Percentiles rank a stretch among this genome's conserved stretches.
phyloP scores from a whole-genome alignment of 2,113 vertebrate genomes.

The Spea multiplicata region DNA sequence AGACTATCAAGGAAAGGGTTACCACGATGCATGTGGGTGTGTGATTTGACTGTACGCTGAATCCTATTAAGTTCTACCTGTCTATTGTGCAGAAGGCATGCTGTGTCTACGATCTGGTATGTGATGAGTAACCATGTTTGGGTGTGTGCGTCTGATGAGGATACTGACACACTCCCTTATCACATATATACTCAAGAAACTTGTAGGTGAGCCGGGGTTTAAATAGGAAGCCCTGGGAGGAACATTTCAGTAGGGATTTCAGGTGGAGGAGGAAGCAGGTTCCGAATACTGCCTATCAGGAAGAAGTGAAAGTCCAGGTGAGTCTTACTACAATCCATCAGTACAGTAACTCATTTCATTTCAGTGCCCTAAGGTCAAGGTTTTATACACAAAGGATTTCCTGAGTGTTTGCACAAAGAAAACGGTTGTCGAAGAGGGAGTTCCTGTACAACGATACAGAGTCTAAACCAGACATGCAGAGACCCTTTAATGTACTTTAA shows the following conservation, averaged over 20 bases:
- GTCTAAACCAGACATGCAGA: not conserved
- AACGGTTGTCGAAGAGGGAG: not conserved
- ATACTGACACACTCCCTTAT: conserved; percentile 78
- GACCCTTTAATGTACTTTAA: no score
- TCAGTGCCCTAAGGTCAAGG: not conserved
- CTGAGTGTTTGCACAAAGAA: not conserved
- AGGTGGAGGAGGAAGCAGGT: conserved; percentile 27
- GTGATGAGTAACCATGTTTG: conserved; percentile 51
- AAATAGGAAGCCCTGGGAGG: conserved; percentile 60
- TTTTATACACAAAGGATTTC: not conserved
- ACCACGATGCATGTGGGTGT: not conserved
- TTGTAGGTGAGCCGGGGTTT: conserved; percentile 72
- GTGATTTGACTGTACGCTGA: not conserved
- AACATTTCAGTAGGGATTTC: conserved; percentile 23
- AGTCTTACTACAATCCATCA: conserved; percentile 6
- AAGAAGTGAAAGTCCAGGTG: conserved; percentile 43
- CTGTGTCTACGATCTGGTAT: conserved; percentile 50
- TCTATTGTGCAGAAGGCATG: conserved; percentile 17
- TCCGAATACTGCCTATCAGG: conserved; percentile 12
- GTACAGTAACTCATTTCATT: not conserved
- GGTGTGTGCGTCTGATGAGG: conserved; percentile 69
- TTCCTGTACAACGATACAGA: not conserved
- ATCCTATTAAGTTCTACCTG: conserved; percentile 17
- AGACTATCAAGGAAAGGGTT: not conserved
- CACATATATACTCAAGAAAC: conserved; percentile 60